Percentiles rank a stretch among this genome's conserved stretches.
These are phyloP conservation scores for Spheniscus mendiculus DNA, from an alignment of 2,113 vertebrate genomes.

Conservation along the genomic window DNA sequence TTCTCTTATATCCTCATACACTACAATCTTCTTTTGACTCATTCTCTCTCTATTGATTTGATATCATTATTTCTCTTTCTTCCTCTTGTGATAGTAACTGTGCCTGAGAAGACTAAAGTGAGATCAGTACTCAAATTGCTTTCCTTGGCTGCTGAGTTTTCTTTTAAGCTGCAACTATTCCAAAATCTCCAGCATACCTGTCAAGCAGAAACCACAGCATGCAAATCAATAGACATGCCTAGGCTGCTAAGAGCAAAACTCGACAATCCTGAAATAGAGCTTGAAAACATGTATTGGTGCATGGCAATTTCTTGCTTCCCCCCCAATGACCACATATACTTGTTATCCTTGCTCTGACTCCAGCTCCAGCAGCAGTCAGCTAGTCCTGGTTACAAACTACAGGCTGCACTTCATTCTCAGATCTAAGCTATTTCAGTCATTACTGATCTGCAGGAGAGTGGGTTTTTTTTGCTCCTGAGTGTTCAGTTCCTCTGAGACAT, in stretches of 20 bases:
- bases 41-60: background rate
- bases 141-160: slow-evolving; percentile 11
- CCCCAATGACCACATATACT: background rate
- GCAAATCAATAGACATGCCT: slow-evolving; percentile 56
- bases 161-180: slow-evolving; percentile 10
- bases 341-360: background rate
- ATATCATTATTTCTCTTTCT: slow-evolving; percentile 41
- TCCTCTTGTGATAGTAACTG: background rate
- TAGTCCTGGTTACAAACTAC: background rate
- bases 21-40: background rate
- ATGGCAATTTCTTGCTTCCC: background rate
- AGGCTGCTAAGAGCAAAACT: background rate
- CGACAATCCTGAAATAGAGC: slow-evolving; percentile 6
- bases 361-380: background rate
- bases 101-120: background rate
- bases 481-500: slow-evolving; percentile 20
- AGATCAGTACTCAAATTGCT: background rate
- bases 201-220: slow-evolving; percentile 37
- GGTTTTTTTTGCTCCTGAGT: background rate
- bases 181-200: background rate
- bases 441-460: background rate
- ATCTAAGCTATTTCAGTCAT: slow-evolving; percentile 37
- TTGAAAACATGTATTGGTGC: background rate
- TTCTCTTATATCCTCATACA: background rate
- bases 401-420: slow-evolving; percentile 8